A percentile compares a stretch with the other conserved stretches of the same genome.
These are phyloP conservation scores for Corydoras maculifer DNA, from an alignment of 2,113 vertebrate species.

Conservation along the genomic window DNA sequence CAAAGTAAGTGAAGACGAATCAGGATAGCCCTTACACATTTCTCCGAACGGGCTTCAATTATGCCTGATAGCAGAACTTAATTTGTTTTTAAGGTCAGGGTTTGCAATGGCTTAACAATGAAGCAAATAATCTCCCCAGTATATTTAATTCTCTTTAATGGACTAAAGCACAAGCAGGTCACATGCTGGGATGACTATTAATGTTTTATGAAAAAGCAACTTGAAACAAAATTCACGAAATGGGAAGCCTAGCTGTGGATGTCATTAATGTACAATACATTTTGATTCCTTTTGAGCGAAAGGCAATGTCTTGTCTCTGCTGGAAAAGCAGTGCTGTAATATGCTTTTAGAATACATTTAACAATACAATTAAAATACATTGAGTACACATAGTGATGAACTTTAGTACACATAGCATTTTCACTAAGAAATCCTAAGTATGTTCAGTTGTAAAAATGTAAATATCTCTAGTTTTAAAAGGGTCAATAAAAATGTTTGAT, in stretches of 20 bases:
- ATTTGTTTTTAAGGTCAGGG: not conserved
- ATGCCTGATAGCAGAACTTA: not conserved
- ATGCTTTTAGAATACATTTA: too few relatives aligned
- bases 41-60: not conserved
- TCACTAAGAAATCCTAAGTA: too few relatives aligned
- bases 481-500: too few relatives aligned
- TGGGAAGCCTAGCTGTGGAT: not conserved
- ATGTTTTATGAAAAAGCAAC: slow-evolving; percentile 8
- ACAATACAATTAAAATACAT: too few relatives aligned
- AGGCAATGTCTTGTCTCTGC: too few relatives aligned
- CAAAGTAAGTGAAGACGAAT: not conserved
- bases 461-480: too few relatives aligned
- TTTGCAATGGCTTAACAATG: slow-evolving; percentile 9
- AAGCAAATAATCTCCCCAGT: not conserved
- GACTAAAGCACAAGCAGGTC: not conserved
- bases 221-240: not conserved
- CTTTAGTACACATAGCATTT: too few relatives aligned
- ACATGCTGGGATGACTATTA: not conserved
- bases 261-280: too few relatives aligned
- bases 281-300: too few relatives aligned
- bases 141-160: not conserved
- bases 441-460: too few relatives aligned
- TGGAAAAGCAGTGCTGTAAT: too few relatives aligned
- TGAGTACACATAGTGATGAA: too few relatives aligned
- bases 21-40: not conserved